Conservation (phyloP, 2,113 vertebrate species). For the Tachycineta bicolor region DNA sequence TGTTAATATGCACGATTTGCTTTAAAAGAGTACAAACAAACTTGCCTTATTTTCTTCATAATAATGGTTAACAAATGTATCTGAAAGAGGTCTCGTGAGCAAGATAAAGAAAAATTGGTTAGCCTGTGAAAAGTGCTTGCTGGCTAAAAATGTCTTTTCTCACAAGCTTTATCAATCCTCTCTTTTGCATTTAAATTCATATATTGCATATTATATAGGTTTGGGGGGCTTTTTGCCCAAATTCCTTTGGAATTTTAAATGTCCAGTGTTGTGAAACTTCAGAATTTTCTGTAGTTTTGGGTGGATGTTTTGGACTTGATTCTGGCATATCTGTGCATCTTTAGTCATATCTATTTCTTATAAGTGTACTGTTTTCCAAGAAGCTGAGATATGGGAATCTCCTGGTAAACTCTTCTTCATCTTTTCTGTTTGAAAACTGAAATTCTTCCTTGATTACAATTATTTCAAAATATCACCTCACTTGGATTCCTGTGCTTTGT, state of each 20-base stretch:
- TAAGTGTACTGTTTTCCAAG: not conserved
- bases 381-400: not conserved
- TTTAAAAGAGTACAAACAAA: conserved; percentile 11
- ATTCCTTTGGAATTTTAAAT: conserved; percentile 24
- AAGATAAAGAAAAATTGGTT: conserved; percentile 64
- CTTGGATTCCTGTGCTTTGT: not conserved
- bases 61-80: conserved; percentile 64
- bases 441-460: not conserved
- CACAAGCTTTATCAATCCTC: conserved; percentile 46
- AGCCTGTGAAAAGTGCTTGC: conserved; percentile 45
- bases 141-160: conserved; percentile 59
- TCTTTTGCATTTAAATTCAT: conserved; percentile 41
- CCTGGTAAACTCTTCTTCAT: not conserved
- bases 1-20: not conserved
- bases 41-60: conserved; percentile 6
- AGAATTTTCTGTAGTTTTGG: not conserved
- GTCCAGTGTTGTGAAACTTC: conserved; percentile 35
- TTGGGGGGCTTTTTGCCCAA: not conserved
- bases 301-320: not conserved
- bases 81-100: conserved; percentile 60
- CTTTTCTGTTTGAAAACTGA: not conserved
- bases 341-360: not conserved
- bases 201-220: conserved; percentile 4
- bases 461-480: not conserved
- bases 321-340: not conserved